These are phyloP conservation scores for Poeciliopsis retropinna DNA, from an alignment of 2,113 vertebrate species.

Conservation along the genomic window DNA sequence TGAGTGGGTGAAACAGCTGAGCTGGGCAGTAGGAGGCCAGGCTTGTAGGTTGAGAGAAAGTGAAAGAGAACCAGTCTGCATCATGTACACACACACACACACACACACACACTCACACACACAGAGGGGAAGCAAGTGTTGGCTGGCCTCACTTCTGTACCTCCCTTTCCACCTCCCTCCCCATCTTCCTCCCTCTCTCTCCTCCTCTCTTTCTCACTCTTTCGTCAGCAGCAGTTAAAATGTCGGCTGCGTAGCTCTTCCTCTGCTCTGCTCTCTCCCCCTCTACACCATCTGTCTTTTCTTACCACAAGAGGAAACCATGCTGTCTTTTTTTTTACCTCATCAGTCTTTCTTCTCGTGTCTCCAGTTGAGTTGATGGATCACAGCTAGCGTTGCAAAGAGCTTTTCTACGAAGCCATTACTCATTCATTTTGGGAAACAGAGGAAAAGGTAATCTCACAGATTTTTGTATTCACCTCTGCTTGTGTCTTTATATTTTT, in stretches of 20 bases:
- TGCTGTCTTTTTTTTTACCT: constrained; percentile 17
- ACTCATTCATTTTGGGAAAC: constrained; percentile 41
- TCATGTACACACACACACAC: constrained; percentile 21
- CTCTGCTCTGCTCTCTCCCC: constrained; percentile 60
- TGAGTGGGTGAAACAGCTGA: too few relatives aligned
- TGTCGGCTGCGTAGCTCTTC: constrained; percentile 78
- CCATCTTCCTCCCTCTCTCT: not conserved
- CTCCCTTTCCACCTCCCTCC: constrained; percentile 2
- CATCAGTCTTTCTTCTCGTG: constrained; percentile 27
- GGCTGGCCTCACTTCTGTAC: constrained; percentile 30
- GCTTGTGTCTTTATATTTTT: not conserved
- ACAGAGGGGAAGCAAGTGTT: constrained; percentile 44
- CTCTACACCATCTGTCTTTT: constrained; percentile 61
- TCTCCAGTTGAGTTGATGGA: constrained; percentile 28
- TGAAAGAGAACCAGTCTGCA: constrained; percentile 50
- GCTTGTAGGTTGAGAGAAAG: constrained; percentile 19
- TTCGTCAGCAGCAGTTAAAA: constrained; percentile 79
- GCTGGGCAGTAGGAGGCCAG: not conserved
- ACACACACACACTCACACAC: not conserved
- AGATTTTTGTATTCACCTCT: constrained; percentile 21
- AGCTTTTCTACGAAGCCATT: constrained; percentile 40
- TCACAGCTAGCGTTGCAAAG: constrained; percentile 43
- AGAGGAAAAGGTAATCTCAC: constrained; percentile 57
- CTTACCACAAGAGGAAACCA: constrained; percentile 58
- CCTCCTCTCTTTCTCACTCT: constrained; percentile 45